Evolutionary conservation across 2,113 vertebrate species (phyloP).

Genomic region (Chloebia gouldiae): DNA sequence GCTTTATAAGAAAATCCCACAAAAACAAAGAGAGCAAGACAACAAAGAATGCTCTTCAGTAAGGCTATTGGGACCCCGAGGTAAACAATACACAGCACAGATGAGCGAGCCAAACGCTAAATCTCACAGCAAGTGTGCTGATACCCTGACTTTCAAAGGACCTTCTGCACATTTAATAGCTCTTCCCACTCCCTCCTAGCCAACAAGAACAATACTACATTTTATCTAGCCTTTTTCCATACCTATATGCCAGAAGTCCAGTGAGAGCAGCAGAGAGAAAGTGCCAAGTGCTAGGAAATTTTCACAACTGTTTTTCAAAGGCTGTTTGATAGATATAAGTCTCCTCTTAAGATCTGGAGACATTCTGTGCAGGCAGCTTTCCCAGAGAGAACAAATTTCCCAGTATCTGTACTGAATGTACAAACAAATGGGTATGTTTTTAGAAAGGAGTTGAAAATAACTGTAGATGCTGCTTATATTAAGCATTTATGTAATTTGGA

Average conservation of each 20-base stretch:
- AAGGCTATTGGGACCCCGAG: not conserved
- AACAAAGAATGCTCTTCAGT: constrained; percentile 10
- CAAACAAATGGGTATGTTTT: constrained; percentile 18
- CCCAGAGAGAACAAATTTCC: not conserved
- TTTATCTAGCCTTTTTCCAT: constrained; percentile 33
- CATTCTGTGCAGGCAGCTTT: constrained; percentile 16
- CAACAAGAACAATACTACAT: not conserved
- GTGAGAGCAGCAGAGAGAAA: not conserved
- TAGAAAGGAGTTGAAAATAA: not conserved
- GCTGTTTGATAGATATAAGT: not conserved
- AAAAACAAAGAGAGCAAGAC: not conserved
- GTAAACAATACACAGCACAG: not conserved
- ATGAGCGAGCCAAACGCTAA: not conserved
- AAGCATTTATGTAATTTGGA: not conserved
- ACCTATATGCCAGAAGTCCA: constrained; percentile 16
- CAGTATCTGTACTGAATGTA: not conserved
- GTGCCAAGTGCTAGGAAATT: not conserved
- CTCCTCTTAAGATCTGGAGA: not conserved
- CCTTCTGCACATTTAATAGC: constrained; percentile 23
- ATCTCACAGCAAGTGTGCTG: constrained; percentile 1
- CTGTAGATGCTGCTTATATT: not conserved
- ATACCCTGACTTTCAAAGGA: constrained; percentile 40
- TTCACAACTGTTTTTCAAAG: constrained; percentile 26
- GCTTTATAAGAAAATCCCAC: not conserved
- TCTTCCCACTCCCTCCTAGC: constrained; percentile 14